Percentiles rank a stretch among this genome's conserved stretches.
Conservation (phyloP, 1,140 invertebrate species). For the Drosophila lowei region DNA sequence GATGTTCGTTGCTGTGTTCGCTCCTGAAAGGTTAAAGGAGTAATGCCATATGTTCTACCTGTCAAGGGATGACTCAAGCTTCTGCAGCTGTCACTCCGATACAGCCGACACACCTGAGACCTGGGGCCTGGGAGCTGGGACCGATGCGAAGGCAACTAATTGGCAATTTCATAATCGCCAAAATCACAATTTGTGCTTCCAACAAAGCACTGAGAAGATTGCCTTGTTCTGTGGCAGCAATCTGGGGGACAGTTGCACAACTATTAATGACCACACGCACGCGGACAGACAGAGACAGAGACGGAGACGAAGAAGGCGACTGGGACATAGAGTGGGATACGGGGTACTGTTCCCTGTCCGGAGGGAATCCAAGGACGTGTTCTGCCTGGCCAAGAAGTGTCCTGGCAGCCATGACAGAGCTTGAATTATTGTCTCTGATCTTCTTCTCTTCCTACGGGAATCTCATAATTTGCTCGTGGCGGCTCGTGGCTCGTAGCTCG, state of each 20-base stretch:
- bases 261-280: conserved; percentile 46
- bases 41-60: not conserved
- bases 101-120: conserved; percentile 15
- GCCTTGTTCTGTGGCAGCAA: conserved; percentile 25
- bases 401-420: not conserved
- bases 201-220: conserved; percentile 16
- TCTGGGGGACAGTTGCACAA: conserved; percentile 28
- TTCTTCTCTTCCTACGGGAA: conserved; percentile 3
- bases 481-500: not conserved
- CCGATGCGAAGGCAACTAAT: conserved; percentile 15
- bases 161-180: conserved; percentile 38
- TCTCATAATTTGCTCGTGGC: conserved; percentile 51
- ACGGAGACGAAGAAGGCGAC: not conserved
- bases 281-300: not conserved
- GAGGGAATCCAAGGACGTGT: conserved; percentile 2
- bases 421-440: conserved; percentile 22
- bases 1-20: conserved; percentile 3
- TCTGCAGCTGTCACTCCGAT: conserved; percentile 18
- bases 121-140: too few species aligned
- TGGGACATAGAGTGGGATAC: not conserved
- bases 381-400: not conserved
- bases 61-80: not conserved
- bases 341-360: not conserved
- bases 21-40: not conserved
- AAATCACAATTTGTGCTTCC: conserved; percentile 20